Base-by-base conservation (phyloP, 2,888 invertebrate genomes). In the Dinocampus coccinellae region DNA sequence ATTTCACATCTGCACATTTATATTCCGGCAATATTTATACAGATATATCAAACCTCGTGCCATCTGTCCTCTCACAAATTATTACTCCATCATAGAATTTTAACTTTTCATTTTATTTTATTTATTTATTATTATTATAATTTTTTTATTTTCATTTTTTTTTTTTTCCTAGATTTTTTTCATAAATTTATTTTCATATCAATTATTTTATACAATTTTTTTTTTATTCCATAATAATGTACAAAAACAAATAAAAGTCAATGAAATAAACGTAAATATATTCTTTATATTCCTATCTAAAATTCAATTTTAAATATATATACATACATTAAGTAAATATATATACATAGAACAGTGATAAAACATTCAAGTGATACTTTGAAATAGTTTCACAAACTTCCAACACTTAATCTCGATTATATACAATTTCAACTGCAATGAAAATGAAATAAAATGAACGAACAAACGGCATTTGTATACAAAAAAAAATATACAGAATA, bases 281-380 rank as follows among this genome's bases (percentile, higher is more conserved):
- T n/a, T 47, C 16, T n/a, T n/a, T 7, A 20, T 47, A 47, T 47
- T 47, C 4, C 16, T 20, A 47, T 9, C 6, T 3, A 29, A 26
- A 7, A 33, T 58, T 16, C n/a, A 58, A 9, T n/a, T 58, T 16
- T n/a, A 33, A n/a, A 1, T 0, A 58, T 20, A 58, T 20, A 55
- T 10, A 16, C n/a, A 47, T 20, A 47, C 9, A 47, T 20, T 16
- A 13, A n/a, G 3, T 34, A 6, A 58, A 9, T 58, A 16, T n/a
- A 55, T n/a, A 7, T 53, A 53, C 53, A 16, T 4, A 10, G n/a
- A 10, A 16, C 7, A 11, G 9, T 53, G 20, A 58, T 58, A 58
- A 58, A 58, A 58, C 58, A 34, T 58, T 34, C n/a, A 34, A n/a
- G 20, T 20, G 20, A 16, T 34, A 58, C 58, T 58, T 58, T n/a